Evolutionary conservation across 2,888 invertebrate species (phyloP), one percentile per base, ranked within the genome.

Genomic region (Drosophila emarginata): DNA sequence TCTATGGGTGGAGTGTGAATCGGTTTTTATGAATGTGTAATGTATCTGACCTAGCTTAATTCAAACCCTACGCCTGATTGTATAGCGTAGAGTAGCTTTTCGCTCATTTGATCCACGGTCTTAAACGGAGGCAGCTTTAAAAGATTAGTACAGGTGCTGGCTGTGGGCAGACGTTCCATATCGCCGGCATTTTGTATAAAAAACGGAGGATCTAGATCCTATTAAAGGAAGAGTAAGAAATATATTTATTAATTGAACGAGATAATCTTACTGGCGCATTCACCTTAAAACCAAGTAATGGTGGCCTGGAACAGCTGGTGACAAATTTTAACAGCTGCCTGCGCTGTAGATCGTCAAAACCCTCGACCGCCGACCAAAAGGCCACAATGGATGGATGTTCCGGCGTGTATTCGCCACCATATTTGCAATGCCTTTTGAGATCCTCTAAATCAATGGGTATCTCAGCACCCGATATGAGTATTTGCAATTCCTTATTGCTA

Each of bases 91-190:
- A 97, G 92, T 64, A 99, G 93, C 91, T 98, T 98, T 81, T 96
- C 95, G 40, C 94, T 94, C 87, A 99, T 93, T 63, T 94, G 93
- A 64, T 94, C 94, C 81, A 96, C 95, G 57, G 95, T 95, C 73
- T 94, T 93, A 90, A 98, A 97, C 89, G 98, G 96, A 0, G 99
- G 99, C 80, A 99, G 93, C 93, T 99, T 99, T 71, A 99, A 93
- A 73, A 99, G 94, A 93, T 99, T 99, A 95, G 99, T 97, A 91
- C 99, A 99, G 4, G 99, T 99, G 91, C 98, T 98, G 7, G 99
- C 97, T 11, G 99, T 98, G 0, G 99, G 99, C 88, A 99, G 94
- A 12, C 98, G 95, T 90, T 98, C 97, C 78, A 96, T 95, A 56
- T 94, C 94, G 11, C 98, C 98, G 64, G 97, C 97, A 70, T 96